Evolutionary conservation across 1,140 invertebrate species (phyloP).

Genomic region (Heliconius nattereri): DNA sequence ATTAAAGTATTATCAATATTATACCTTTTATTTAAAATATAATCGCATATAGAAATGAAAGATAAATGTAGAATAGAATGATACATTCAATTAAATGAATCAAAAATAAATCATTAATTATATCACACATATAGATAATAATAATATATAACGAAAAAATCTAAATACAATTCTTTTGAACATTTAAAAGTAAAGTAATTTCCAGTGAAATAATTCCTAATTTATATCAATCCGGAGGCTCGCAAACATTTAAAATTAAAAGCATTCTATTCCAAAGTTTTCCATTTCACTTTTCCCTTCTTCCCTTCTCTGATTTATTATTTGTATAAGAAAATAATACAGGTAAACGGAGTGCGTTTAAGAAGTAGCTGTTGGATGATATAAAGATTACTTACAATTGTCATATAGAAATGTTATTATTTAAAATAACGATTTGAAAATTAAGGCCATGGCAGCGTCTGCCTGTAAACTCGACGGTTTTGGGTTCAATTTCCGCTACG

Average conservation of each 20-base stretch:
- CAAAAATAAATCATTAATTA: no score
- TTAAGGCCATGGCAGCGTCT: no score
- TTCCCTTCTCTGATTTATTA: not conserved
- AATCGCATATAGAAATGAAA: no score
- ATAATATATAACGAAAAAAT: no score
- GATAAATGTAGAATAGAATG: no score
- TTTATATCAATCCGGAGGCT: not conserved
- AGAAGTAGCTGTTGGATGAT: not conserved
- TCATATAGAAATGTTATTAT: not conserved
- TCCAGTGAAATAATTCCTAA: conserved; percentile 6
- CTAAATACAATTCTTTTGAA: not conserved
- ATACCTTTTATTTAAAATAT: no score
- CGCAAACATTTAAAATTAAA: conserved; percentile 13
- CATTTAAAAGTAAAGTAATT: not conserved
- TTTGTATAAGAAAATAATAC: not conserved
- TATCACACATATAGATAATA: no score
- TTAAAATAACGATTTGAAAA: no score
- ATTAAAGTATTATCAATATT: no score
- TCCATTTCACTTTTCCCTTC: conserved; percentile 1
- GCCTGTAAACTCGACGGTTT: no score
- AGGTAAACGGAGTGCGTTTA: not conserved
- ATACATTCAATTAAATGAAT: no score
- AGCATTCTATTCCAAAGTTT: not conserved
- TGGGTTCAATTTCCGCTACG: no score
- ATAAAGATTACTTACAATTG: not conserved